Conservation (phyloP, 1,140 invertebrate genomes). For the Drosophila biarmipes region DNA sequence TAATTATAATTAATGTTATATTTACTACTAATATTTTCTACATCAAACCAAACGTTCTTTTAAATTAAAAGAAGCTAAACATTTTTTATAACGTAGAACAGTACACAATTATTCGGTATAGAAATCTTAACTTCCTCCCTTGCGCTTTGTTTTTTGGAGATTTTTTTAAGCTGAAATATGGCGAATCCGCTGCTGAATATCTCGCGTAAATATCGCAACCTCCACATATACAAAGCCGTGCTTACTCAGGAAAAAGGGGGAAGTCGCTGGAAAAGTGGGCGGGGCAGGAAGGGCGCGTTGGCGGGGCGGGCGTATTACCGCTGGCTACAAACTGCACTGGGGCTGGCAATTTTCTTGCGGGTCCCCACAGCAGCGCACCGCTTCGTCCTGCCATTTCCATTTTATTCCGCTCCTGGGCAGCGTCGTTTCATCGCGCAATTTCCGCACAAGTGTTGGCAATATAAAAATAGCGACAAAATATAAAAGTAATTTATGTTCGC, state of each 20-base stretch:
- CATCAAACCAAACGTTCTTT: too few relatives aligned
- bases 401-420: conserved; percentile 49
- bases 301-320: conserved; percentile 39
- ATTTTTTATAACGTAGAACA: background rate
- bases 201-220: conserved; percentile 67
- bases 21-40: too few relatives aligned
- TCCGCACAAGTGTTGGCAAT: conserved; percentile 82
- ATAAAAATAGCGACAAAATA: conserved; percentile 83
- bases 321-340: conserved; percentile 61
- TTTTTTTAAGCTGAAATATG: conserved; percentile 65
- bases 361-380: conserved; percentile 10
- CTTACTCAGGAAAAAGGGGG: conserved; percentile 1
- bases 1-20: background rate
- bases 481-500: conserved; percentile 82
- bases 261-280: background rate
- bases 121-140: background rate
- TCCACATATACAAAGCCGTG: conserved; percentile 12
- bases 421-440: conserved; percentile 77
- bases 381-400: conserved; percentile 34
- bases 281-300: background rate
- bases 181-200: conserved; percentile 56
- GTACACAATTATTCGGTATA: background rate
- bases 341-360: conserved; percentile 69
- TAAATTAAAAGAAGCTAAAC: background rate
- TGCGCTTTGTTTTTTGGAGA: conserved; percentile 1